Percentiles rank a stretch among this genome's conserved stretches.
Conservation (phyloP, 2,888 invertebrate genomes). For the Ctena decussata region DNA sequence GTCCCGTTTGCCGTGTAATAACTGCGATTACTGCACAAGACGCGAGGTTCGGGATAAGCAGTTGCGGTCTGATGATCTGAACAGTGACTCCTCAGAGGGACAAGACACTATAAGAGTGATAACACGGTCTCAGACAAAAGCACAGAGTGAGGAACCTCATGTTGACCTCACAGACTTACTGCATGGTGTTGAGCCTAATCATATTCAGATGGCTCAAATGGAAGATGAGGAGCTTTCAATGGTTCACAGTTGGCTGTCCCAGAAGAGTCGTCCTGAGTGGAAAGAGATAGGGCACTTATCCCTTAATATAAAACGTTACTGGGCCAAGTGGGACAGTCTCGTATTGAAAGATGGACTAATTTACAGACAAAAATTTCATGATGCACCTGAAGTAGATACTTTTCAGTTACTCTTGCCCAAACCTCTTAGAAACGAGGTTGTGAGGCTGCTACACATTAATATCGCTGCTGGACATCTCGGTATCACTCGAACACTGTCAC, state of each 20-base stretch:
- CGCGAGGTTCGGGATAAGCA: not conserved
- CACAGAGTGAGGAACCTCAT: not conserved
- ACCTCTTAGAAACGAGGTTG: not conserved
- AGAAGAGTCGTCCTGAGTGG: not conserved
- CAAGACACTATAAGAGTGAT: not conserved
- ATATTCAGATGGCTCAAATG: not conserved
- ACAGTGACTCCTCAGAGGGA: not conserved
- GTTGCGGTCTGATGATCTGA: not conserved
- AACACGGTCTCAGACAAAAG: not conserved
- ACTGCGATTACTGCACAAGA: not conserved
- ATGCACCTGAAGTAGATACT: not conserved
- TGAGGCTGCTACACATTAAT: not conserved
- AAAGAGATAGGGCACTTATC: conserved; percentile 3
- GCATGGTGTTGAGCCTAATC: too few relatives aligned
- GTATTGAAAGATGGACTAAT: not conserved
- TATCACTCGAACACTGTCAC: not conserved
- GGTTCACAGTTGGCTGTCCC: not conserved
- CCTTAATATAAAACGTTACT: not conserved
- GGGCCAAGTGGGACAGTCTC: conserved; percentile 4
- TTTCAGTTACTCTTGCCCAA: not conserved
- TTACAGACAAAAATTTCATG: not conserved
- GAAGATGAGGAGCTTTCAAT: not conserved
- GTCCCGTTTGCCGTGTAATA: not conserved
- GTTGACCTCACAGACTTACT: too few relatives aligned
- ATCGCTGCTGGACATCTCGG: conserved; percentile 1